Percentiles rank a stretch among this genome's conserved stretches.
Conservation (phyloP, 2,888 invertebrate species). For the Ichneumoninae sp. region DNA sequence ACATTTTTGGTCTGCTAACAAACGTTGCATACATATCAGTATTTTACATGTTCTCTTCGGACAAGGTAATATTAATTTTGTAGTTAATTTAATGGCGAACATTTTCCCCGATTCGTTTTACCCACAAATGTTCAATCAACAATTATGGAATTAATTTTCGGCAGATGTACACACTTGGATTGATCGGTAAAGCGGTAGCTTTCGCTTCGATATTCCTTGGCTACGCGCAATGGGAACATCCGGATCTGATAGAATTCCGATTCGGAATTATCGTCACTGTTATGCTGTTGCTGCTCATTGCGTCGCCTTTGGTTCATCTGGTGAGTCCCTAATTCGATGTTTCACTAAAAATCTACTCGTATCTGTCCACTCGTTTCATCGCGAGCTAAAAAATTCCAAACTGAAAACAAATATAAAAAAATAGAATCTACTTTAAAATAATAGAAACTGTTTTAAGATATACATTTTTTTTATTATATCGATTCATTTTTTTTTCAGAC, state of each 20-base stretch:
- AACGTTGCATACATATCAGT: conserved; percentile 89
- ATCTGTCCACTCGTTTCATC: neutral
- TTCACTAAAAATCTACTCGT: neutral
- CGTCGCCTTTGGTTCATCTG: conserved; percentile 89
- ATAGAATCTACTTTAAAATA: neutral
- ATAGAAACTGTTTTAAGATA: no score
- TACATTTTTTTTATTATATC: no score
- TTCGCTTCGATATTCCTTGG: conserved; percentile 87
- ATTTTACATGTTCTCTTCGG: conserved; percentile 88
- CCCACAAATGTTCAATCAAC: conserved; percentile 33
- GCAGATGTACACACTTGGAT: conserved; percentile 71
- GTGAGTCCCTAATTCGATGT: conserved; percentile 84
- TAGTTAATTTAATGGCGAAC: neutral
- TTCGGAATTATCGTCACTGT: conserved; percentile 90
- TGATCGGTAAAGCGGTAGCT: conserved; percentile 85
- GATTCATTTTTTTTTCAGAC: conserved; percentile 84
- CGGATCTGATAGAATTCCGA: conserved; percentile 88
- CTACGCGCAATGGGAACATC: conserved; percentile 89
- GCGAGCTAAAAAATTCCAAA: neutral
- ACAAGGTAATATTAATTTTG: conserved; percentile 78
- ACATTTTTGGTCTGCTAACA: conserved; percentile 89
- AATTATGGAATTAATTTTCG: conserved; percentile 53
- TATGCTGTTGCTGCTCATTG: conserved; percentile 88
- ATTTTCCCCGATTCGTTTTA: neutral
- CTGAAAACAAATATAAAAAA: neutral